These are phyloP conservation scores for Phylloscopus trochiloides DNA, from an alignment of 2,113 vertebrate genomes.

Conservation along the genomic window DNA sequence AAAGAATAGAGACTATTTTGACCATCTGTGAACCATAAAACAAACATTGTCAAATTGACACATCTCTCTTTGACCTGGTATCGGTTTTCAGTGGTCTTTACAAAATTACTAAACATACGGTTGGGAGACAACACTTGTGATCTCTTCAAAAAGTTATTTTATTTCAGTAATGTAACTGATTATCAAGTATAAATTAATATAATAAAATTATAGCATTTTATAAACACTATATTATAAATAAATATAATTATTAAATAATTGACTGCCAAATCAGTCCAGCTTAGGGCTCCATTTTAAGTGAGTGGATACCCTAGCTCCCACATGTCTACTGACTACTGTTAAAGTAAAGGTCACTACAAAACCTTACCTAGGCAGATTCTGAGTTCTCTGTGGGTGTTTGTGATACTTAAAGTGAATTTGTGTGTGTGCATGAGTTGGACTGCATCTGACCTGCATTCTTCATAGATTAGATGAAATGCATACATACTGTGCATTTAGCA, in stretches of 20 bases:
- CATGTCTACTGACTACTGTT: not conserved
- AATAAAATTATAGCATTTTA: not conserved
- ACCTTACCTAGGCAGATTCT: not conserved
- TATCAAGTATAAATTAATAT: not conserved
- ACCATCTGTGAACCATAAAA: not conserved
- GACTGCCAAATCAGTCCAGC: not conserved
- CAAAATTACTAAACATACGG: not conserved
- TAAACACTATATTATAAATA: not conserved
- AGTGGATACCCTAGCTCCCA: accelerated
- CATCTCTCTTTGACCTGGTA: not conserved
- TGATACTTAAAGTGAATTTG: not conserved
- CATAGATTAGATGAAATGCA: not conserved
- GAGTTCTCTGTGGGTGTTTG: not conserved
- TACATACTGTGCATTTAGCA: not conserved
- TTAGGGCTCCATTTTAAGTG: not conserved
- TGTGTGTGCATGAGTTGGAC: too few relatives aligned
- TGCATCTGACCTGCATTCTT: not conserved
- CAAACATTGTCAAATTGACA: not conserved
- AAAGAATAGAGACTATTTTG: not conserved
- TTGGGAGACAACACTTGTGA: not conserved
- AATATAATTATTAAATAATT: not conserved
- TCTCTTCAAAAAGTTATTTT: not conserved
- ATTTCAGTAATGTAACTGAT: not conserved
- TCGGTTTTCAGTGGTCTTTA: not conserved
- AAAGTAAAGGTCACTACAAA: not conserved